Percentiles rank a stretch among this genome's conserved stretches.
phyloP scores from a whole-genome alignment of 2,113 vertebrate species.

The Bubalus kerabau region DNA sequence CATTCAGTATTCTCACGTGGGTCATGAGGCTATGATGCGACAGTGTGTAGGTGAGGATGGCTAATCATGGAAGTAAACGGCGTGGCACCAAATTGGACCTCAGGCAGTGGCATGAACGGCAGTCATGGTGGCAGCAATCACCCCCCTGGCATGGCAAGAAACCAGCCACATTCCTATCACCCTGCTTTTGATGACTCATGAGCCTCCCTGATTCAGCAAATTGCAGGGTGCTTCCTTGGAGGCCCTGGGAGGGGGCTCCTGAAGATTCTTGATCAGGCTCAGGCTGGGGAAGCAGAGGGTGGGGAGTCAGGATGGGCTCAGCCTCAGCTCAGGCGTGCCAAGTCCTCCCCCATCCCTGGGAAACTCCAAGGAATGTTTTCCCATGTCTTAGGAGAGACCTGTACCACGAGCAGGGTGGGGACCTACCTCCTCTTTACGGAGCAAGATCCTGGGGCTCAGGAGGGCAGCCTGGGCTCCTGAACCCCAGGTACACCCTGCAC shows the following conservation, averaged over 20 bases:
- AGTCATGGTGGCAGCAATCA: neutral
- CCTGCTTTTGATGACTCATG: neutral
- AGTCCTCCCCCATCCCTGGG: neutral
- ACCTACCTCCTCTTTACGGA: neutral
- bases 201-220: conserved; percentile 11
- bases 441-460: neutral
- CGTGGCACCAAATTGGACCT: too few species aligned
- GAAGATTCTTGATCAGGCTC: neutral
- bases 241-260: neutral
- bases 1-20: neutral
- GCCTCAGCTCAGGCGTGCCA: neutral
- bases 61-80: neutral
- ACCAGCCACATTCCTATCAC: neutral
- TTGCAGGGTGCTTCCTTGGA: neutral
- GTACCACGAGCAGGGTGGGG: neutral
- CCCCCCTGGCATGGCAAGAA: neutral
- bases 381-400: neutral
- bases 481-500: too few species aligned
- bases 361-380: neutral
- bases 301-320: neutral
- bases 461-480: neutral
- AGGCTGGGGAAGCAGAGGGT: neutral
- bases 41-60: neutral
- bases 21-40: neutral
- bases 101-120: neutral